phyloP scores from a whole-genome alignment of 2,797 vertebrate genomes.

The Gymnodraco acuticeps region DNA sequence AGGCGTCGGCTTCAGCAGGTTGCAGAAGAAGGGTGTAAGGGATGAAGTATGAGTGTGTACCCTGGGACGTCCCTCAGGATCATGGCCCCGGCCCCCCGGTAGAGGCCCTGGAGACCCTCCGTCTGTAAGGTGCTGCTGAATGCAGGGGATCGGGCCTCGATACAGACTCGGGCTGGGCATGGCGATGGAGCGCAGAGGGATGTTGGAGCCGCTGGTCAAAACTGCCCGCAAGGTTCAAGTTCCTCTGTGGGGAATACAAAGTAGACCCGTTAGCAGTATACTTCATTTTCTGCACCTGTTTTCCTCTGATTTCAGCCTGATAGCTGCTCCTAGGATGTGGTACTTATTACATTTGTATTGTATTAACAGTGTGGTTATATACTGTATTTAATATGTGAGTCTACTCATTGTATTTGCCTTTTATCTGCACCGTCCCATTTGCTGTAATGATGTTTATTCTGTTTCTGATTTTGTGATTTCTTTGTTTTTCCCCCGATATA shows the following conservation, averaged over 20 bases:
- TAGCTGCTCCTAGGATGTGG: background rate
- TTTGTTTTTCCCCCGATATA: no score
- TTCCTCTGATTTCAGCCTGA: background rate
- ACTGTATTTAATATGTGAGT: no score
- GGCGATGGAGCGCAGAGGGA: constrained; percentile 71
- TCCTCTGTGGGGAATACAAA: constrained; percentile 77
- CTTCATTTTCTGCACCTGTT: background rate
- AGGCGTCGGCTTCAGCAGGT: constrained; percentile 85
- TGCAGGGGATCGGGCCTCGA: constrained; percentile 92
- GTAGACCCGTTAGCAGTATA: background rate
- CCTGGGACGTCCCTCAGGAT: constrained; percentile 94
- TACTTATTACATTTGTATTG: no score
- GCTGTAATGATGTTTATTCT: no score
- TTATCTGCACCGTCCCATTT: no score
- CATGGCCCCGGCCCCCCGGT: constrained; percentile 92
- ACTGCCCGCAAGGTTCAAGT: constrained; percentile 79
- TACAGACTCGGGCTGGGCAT: constrained; percentile 80
- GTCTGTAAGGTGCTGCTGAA: constrained; percentile 90
- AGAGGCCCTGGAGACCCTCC: constrained; percentile 91
- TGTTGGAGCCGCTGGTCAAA: constrained; percentile 57
- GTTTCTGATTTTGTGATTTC: no score
- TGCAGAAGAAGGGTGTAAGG: constrained; percentile 90
- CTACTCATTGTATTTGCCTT: no score
- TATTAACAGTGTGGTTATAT: no score
- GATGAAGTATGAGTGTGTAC: constrained; percentile 94